Conservation (phyloP, 2,797 vertebrate species). For the Orestias chungarensis region DNA sequence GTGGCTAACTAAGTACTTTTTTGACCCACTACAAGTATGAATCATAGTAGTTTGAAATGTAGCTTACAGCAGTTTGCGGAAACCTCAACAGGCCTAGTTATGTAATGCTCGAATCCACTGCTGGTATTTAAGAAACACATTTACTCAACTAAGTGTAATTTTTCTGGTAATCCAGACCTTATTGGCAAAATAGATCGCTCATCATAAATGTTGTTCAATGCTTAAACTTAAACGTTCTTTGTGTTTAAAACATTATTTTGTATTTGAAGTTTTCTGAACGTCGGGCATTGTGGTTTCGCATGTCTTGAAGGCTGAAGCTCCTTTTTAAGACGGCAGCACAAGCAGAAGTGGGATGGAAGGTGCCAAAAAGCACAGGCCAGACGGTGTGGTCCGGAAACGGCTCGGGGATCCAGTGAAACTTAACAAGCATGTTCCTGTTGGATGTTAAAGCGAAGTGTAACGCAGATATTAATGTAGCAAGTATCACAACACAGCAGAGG, state of each 20-base stretch:
- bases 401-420: conserved; percentile 69
- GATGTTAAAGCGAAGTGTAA: conserved; percentile 75
- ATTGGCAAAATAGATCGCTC: conserved; percentile 22
- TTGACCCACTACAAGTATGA: too few species aligned
- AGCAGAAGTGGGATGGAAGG: conserved; percentile 42
- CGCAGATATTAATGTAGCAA: conserved; percentile 77
- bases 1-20: too few species aligned
- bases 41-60: too few species aligned
- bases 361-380: conserved; percentile 68
- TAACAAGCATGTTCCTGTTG: conserved; percentile 77
- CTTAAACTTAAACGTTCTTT: too few species aligned
- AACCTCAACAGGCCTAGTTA: too few species aligned
- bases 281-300: conserved; percentile 46
- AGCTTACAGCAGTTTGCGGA: too few species aligned
- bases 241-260: too few species aligned
- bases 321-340: conserved; percentile 46
- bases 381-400: conserved; percentile 75
- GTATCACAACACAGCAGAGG: conserved; percentile 76
- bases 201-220: conserved; percentile 28
- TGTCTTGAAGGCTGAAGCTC: conserved; percentile 57
- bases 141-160: background rate
- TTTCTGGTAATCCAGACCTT: conserved; percentile 26
- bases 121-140: background rate
- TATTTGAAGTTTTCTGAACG: conserved; percentile 30
- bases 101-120: conserved; percentile 6